Base-by-base conservation (phyloP, 2,888 invertebrate species). In the Andricus curvator region DNA sequence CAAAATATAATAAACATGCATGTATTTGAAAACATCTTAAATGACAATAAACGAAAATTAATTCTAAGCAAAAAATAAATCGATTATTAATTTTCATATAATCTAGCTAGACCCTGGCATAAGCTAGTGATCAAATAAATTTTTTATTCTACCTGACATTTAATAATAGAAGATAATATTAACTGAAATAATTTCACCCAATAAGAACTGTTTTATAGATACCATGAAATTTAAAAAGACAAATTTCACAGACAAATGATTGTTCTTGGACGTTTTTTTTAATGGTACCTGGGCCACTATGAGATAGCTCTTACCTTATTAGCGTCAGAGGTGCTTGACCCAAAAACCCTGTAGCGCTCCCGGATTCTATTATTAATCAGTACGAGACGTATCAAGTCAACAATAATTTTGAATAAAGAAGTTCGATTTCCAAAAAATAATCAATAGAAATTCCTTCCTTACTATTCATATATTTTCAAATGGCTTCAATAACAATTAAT, bases 311-410 rank as follows among this genome's bases (percentile, higher is more conserved):
- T 88, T 83, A 86, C 85, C 88, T 89, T 89, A 88, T 88, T 88
- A 89, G 88, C 83, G 85, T 86, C 85, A 81, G 83, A 86, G 86
- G 82, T 84, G 84, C 89, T 90, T 88, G 88, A 89, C 89, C 89
- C 85, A 87, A 86, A 89, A 89, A 88, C 78, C 77, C 51, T 74
- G 79, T 37, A 78, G 67, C 78, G 64, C 51, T 74, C 33, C 60
- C 78, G 64, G 80, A 77, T 80, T 80, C 83, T 79, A 81, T 84
- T 84, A 84, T 81, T 81, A 83, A 83, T 83, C 81, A 83, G 77
- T 82, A 78, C 78, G 41, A 81, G 70, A 70, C 78, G 44, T 15
- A 22, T 44, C 6, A 22, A 22, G 15, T 15, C 3, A 25, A 56
- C 2, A 70, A 74, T 74, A 51, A 74, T 74, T 74, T 56, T 56